Evolutionary conservation across 2,888 invertebrate species (phyloP).

Genomic region (Dastarcus helophoroides): DNA sequence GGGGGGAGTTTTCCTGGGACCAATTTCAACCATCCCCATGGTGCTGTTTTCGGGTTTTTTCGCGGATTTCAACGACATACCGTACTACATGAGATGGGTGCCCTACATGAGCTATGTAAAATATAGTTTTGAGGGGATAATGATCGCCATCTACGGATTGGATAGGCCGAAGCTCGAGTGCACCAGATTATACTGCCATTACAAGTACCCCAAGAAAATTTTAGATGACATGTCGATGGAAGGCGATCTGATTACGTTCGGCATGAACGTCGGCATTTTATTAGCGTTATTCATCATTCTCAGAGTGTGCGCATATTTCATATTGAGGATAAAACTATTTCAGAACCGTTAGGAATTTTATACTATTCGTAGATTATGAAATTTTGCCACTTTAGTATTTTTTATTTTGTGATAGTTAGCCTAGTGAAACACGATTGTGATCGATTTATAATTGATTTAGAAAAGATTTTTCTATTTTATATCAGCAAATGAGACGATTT

Average conservation of each 20-base stretch:
- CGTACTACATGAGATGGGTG: slow-evolving; percentile 77
- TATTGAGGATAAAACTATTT: slow-evolving; percentile 68
- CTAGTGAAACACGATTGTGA: no score
- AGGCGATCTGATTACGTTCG: slow-evolving; percentile 49
- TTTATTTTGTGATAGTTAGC: no score
- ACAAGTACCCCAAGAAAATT: slow-evolving; percentile 68
- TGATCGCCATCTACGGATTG: slow-evolving; percentile 85
- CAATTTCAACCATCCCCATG: slow-evolving; percentile 83
- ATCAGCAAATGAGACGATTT: no score
- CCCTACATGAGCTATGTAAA: slow-evolving; percentile 84
- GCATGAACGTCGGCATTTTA: slow-evolving; percentile 76
- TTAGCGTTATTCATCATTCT: slow-evolving; percentile 67
- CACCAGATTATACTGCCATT: slow-evolving; percentile 72
- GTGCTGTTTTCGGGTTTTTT: slow-evolving; percentile 92
- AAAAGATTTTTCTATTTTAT: no score
- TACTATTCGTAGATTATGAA: no score
- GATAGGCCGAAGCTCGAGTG: slow-evolving; percentile 73
- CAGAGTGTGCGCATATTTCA: slow-evolving; percentile 69
- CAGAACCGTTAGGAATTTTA: slow-evolving; percentile 35
- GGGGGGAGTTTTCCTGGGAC: slow-evolving; percentile 66
- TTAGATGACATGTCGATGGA: slow-evolving; percentile 77
- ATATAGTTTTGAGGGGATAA: slow-evolving; percentile 87
- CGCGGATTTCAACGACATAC: slow-evolving; percentile 84
- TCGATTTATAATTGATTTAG: no score
- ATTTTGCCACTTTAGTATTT: no score